Evolutionary conservation across 2,797 vertebrate species (phyloP), one percentile per base, ranked within the genome.

Genomic region (Ctenopoma kingsleyae): DNA sequence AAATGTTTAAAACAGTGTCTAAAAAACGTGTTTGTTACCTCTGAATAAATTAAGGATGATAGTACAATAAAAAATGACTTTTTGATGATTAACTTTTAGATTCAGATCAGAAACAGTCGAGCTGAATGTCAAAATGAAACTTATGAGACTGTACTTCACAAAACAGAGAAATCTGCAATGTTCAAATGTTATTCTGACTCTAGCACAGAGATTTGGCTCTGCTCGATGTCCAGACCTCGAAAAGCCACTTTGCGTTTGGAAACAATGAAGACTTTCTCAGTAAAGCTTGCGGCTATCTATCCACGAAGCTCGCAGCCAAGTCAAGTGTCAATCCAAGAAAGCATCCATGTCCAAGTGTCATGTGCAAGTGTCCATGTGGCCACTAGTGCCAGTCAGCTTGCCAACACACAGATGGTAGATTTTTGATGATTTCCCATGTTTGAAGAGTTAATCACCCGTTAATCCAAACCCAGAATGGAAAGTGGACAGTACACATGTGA

Each of bases 241-340:
- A 74, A 80, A 67, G 55, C 8, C 73, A 59, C 57, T 76, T 64
- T 20, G 54, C 36, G 4, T 74, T 76, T 65, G 61, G 63, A 82
- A 79, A 84, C 73, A 81, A 80, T 71, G 58, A 68, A 67, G 59
- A 74, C 50, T 52, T 79, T 67, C 71, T 74, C 27, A 40, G 75
- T 47, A 25, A 68, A 73, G 36, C 66, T 59, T 43, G 43, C 0
- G 4, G 25, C 36, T 41, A 57, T 77, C 48, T 63, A 64, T 57
- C 53, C 50, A 8, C 19, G 35, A 63, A 55, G 48, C 67, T 74
- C 41, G n/a, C 64, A 67, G 79, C 74, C 73, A 83, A 82, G 55
- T 82, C 69, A 84, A 85, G 78, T 80, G 73, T 87, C 54, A 65
- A 11, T 81, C 70, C 75, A 66, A 85, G 72, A 80, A 77, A 64